Base-by-base conservation (phyloP, 1,140 invertebrate species). In the Delia radicum region DNA sequence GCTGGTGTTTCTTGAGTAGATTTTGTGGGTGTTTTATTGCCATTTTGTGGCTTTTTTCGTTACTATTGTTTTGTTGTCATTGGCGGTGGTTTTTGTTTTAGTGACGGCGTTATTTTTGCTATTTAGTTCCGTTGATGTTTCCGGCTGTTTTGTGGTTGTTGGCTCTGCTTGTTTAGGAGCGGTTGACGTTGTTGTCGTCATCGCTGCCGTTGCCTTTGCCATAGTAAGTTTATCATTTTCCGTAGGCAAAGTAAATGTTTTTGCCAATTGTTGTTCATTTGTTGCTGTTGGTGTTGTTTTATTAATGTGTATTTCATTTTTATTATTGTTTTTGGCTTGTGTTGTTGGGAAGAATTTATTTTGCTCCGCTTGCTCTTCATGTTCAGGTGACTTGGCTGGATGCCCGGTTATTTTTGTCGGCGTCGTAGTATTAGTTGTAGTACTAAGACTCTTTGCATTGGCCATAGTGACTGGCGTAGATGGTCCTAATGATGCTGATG, bases 301-400 rank as follows among this genome's bases (percentile, higher is more conserved):
- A 62, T 33, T 75, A 74, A 75, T 76, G 77, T 77, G 69, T 79
- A 55, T 75, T 74, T 67, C 74, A 79, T 73, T 79, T 78, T 62
- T 79, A 73, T 28, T 79, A 76, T 75, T 81, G 33, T 8, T 71
- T 21, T 46, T 75, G 67, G 33, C 27, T 75, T 46, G 37, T 63
- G 76, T 62, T 74, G 65, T 75, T 75, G 46, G 48, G 48, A 21
- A 55, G 48, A 18, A 55, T 73, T 65, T 15, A 61, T 48, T 37
- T 74, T 71, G 72, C 18, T 74, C 62, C 31, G 73, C 28, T 74
- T 72, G 61, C 73, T 81, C 78, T 81, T 82, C 80, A 63, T 81
- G 80, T 85, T 85, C 84, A 85, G 84, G 84, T 85, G 84, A 85
- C 84, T 85, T 85, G 84, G 84, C 82, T 77, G 71, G 46, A 75